Percentiles rank a stretch among this genome's conserved stretches.
Evolutionary conservation across 2,797 vertebrate species (phyloP).

Genomic region (Xyrichtys novacula): DNA sequence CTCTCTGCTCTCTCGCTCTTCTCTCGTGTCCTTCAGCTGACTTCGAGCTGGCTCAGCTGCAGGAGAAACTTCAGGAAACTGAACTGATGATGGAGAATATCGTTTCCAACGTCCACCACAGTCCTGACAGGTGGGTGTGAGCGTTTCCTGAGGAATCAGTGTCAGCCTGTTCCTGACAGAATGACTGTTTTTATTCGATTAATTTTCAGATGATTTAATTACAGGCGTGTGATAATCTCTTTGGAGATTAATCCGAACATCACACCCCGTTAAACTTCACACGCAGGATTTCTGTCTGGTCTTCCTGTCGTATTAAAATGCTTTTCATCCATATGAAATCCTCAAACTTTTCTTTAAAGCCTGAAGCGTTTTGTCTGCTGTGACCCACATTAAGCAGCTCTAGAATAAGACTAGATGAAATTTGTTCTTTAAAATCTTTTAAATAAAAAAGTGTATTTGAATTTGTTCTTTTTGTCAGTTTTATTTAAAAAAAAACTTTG

Average conservation of each 20-base stretch:
- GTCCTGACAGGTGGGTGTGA: slow-evolving; percentile 87
- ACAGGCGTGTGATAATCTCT: neutral
- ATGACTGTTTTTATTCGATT: neutral
- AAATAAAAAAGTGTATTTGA: no score
- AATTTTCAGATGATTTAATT: neutral
- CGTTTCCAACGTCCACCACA: slow-evolving; percentile 88
- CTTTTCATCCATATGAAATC: no score
- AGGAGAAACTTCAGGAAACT: slow-evolving; percentile 94
- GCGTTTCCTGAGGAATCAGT: neutral
- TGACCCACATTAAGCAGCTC: no score
- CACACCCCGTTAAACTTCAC: neutral
- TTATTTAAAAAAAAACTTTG: no score
- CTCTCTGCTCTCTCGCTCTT: no score
- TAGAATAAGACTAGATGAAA: no score
- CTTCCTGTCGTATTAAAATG: no score
- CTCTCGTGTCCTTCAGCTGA: slow-evolving; percentile 85
- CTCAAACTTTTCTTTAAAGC: no score
- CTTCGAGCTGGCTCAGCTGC: slow-evolving; percentile 93
- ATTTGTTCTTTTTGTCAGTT: no score
- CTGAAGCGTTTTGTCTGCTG: no score
- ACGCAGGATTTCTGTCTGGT: slow-evolving; percentile 2
- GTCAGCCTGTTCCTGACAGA: neutral
- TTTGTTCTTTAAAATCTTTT: no score
- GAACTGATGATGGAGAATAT: slow-evolving; percentile 96
- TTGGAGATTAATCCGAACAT: neutral